These are phyloP conservation scores for Brachyhypopomus occidentalis DNA, from an alignment of 2,113 vertebrate genomes.

Conservation along the genomic window DNA sequence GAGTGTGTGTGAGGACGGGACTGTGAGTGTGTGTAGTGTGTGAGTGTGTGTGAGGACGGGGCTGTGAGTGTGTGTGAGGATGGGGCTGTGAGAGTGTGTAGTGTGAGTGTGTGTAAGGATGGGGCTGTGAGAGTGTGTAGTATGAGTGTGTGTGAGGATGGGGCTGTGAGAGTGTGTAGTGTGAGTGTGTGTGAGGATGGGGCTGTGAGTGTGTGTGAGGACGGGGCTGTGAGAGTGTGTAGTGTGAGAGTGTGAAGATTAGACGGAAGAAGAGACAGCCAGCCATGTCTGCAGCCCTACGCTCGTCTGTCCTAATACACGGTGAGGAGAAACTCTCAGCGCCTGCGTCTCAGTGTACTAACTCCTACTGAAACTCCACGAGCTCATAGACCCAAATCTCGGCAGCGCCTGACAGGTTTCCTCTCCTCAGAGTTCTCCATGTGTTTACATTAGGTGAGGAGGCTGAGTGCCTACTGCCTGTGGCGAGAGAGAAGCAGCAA, in stretches of 20 bases:
- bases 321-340: neutral
- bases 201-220: too few species aligned
- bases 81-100: too few species aligned
- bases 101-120: too few species aligned
- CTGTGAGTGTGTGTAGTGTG: too few species aligned
- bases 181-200: too few species aligned
- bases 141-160: neutral
- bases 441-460: neutral
- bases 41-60: too few species aligned
- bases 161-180: too few species aligned
- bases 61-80: too few species aligned
- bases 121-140: neutral
- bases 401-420: neutral
- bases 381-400: neutral
- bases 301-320: too few species aligned
- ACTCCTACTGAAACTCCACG: neutral
- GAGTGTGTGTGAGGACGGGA: too few species aligned
- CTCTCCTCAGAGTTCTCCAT: neutral
- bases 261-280: neutral
- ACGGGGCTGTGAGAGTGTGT: neutral
- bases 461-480: neutral
- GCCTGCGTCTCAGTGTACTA: neutral
- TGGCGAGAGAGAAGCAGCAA: neutral
- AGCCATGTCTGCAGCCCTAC: neutral
- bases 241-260: neutral